These are phyloP conservation scores for Emmelina monodactyla DNA, from an alignment of 2,888 invertebrate genomes.

Conservation along the genomic window DNA sequence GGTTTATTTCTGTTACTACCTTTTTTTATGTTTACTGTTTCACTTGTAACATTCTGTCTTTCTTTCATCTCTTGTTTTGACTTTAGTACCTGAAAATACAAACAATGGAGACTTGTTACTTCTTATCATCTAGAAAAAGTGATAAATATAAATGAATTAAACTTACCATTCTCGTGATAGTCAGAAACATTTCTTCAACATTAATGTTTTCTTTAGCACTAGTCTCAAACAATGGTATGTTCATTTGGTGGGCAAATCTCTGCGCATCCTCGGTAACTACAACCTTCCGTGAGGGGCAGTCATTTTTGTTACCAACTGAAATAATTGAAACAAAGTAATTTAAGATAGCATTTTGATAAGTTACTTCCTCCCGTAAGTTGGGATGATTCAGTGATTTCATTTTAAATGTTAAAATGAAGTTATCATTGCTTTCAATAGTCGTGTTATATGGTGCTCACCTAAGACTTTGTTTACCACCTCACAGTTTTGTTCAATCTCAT, in stretches of 20 bases:
- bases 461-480: constrained; percentile 98
- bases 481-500: constrained; percentile 99
- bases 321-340: too few species aligned
- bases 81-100: constrained; percentile 77
- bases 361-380: too few species aligned
- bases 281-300: constrained; percentile 93
- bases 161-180: constrained; percentile 70
- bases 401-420: too few species aligned
- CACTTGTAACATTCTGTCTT: constrained; percentile 72
- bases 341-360: too few species aligned
- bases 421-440: too few species aligned
- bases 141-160: not conserved
- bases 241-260: constrained; percentile 97
- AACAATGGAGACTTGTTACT: not conserved
- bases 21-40: constrained; percentile 77
- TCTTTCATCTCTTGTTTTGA: constrained; percentile 85
- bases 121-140: not conserved
- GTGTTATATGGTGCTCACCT: constrained; percentile 76
- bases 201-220: constrained; percentile 99
- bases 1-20: constrained; percentile 52
- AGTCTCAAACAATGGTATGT: constrained; percentile 96
- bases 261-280: constrained; percentile 97
- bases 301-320: constrained; percentile 96
- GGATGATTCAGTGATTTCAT: too few species aligned
- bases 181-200: constrained; percentile 94